Base-by-base conservation (phyloP, 1,140 invertebrate genomes). In the Lutraria rhynchaena region DNA sequence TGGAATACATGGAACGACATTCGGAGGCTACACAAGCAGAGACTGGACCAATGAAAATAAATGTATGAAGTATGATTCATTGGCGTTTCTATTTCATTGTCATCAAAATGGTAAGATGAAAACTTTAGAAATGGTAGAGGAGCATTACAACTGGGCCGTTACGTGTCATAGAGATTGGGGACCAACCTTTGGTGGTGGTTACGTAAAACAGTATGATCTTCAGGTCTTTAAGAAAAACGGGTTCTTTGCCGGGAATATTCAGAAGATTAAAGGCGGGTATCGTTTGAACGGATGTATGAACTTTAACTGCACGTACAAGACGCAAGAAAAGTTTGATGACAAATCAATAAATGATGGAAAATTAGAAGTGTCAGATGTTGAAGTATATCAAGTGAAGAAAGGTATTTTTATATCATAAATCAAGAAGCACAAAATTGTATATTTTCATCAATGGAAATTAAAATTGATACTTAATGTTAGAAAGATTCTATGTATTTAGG, bases 11-110 rank as follows among this genome's bases (percentile, higher is more conserved):
- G 31, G 31, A 11, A 58, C 55, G 22, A 58, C 31, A 7, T 58
- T 58, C 31, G 55, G 55, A 24, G 55, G 55, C 17, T 58, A 58
- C 22, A 58, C 55, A 29, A 58, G 55, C 55, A 7, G 31, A 58
- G 55, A 58, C 9, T 58, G 55, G 55, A 17, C 9, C 3, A 29
- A 24, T 9, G 55, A 58, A 7, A 58, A 58, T 4, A 24, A 58
- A 29, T 3, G 55, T 13, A 58, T n/a, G 5, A 58, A 58, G 17
- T 9, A 29, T 29, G 55, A 58, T 58, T 24, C 27, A 27, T 3
- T 29, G 24, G 55, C 55, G 5, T 58, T 58, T 29, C 24, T 58
- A 1, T 58, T 58, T 17, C 31, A 58, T n/a, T 29, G 31, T 24
- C 27, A 58, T 29, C 24, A 58, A 29, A 7, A 58, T 58, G 55